Conservation (phyloP, 2,113 vertebrate species). For the Euleptes europaea region DNA sequence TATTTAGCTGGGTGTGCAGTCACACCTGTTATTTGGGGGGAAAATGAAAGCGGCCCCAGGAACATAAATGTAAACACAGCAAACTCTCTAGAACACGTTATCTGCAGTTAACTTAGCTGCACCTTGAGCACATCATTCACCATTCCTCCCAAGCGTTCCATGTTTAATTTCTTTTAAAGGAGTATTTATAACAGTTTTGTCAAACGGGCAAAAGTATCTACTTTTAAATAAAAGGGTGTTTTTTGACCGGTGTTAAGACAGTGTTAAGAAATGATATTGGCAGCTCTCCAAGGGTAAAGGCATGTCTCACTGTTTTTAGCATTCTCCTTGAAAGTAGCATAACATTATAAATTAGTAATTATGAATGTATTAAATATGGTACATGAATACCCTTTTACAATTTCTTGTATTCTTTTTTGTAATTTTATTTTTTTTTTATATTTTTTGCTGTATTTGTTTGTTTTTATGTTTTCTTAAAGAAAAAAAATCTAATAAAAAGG, state of each 20-base stretch:
- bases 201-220: not conserved
- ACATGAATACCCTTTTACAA: too few species aligned
- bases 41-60: not conserved
- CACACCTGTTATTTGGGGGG: not conserved
- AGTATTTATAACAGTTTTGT: not conserved
- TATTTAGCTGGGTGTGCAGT: not conserved
- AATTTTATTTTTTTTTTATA: too few species aligned
- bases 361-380: too few species aligned
- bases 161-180: not conserved
- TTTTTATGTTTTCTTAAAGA: too few species aligned
- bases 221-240: not conserved
- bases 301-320: not conserved
- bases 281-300: not conserved
- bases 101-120: not conserved
- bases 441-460: too few species aligned
- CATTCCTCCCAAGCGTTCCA: not conserved
- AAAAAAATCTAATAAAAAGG: too few species aligned
- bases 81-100: too few species aligned
- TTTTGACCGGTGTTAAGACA: not conserved
- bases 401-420: too few species aligned
- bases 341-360: too few species aligned
- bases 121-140: not conserved
- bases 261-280: not conserved
- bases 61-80: not conserved
- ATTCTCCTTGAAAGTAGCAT: not conserved